These are phyloP conservation scores for Macaria liturata DNA, from an alignment of 2,888 invertebrate genomes.

Conservation along the genomic window DNA sequence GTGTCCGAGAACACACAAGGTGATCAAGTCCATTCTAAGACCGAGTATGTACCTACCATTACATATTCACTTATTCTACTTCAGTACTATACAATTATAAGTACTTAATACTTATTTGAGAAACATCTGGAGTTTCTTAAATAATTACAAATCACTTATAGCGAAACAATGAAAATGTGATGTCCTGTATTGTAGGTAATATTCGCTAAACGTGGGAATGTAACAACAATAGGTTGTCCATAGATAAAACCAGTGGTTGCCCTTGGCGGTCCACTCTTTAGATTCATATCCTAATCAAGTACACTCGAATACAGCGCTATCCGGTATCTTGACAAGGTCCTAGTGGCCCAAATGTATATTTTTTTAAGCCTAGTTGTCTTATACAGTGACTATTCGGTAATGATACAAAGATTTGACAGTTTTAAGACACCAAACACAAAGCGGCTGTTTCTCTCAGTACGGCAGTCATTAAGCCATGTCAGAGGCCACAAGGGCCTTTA, in stretches of 20 bases:
- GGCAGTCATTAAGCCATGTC: no score
- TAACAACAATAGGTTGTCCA: conserved; percentile 37
- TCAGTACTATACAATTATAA: conserved; percentile 2
- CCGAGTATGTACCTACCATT: no score
- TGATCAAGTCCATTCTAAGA: conserved; percentile 3
- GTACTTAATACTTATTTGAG: background rate
- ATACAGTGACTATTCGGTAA: no score
- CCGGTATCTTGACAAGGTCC: background rate
- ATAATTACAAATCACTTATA: conserved; percentile 39
- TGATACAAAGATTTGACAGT: no score
- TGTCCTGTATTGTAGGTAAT: conserved; percentile 28
- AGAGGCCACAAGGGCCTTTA: no score
- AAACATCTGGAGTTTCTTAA: conserved; percentile 13
- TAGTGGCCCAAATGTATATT: no score
- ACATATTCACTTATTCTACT: background rate
- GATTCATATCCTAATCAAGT: conserved; percentile 26
- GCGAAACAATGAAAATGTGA: conserved; percentile 44
- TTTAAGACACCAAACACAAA: no score
- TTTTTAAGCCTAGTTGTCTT: no score
- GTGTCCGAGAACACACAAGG: no score
- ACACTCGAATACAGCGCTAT: background rate
- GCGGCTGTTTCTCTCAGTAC: no score
- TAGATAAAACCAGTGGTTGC: conserved; percentile 22
- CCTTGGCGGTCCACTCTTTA: conserved; percentile 33
- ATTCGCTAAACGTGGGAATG: conserved; percentile 41